Base-by-base conservation (phyloP, 2,797 vertebrate species). In the Poeciliopsis turneri region DNA sequence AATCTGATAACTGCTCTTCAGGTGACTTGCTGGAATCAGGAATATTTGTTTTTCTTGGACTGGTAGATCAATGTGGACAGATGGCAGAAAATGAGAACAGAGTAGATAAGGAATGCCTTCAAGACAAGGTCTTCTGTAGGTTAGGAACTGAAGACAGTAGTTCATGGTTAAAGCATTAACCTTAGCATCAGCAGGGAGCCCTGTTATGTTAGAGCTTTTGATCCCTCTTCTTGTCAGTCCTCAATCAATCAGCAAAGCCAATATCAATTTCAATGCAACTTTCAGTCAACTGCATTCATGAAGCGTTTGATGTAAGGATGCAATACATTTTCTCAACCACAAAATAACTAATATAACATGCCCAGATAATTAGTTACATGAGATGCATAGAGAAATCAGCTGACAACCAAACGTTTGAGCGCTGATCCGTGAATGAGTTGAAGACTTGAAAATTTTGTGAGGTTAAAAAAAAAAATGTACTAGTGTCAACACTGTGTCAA, bases 21-120 rank as follows among this genome's bases (percentile, higher is more conserved):
- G 74, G 53, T 28, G 72, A 41, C 25, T 46, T 0, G 28, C 2
- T 23, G 18, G 23, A 68, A 61, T 49, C 1, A 2, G 30, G 39
- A 7, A 45, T 0, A 45, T 82, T 79, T 53, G 30, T 25, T 28
- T 79, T 47, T 10, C 10, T 20, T 87, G 51, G 51, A 51, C 64
- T 75, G n/a, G 72, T 11, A 61, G 13, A 23, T 30, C 18, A 74
- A 9, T 51, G n/a, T 16, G 36, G 16, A 78, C 2, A 71, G 3
- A 74, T 49, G 41, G 41, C 16, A 46, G 69, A 41, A 81, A 75
- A 80, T 68, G 10, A 75, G 12, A 5, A 23, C 12, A 41, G 5
- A 11, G 30, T 23, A 72, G 55, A 71, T 59, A 28, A 20, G 16
- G 9, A 80, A 53, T 72, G 33, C 7, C 11, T 75, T 43, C 2